These are phyloP conservation scores for Ischnus inquisitorius DNA, from an alignment of 2,888 invertebrate genomes.

Conservation along the genomic window DNA sequence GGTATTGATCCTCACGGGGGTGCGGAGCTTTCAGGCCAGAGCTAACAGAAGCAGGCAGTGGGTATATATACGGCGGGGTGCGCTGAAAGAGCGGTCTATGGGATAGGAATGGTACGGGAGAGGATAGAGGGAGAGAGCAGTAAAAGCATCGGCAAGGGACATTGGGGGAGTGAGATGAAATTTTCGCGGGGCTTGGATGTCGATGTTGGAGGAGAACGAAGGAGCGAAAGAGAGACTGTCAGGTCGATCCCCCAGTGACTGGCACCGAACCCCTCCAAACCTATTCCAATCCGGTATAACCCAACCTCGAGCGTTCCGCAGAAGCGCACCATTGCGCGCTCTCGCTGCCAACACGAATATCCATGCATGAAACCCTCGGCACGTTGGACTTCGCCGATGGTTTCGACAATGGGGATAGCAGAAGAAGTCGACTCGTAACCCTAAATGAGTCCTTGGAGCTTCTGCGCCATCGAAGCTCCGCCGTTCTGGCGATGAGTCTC, in stretches of 20 bases:
- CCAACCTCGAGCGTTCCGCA: constrained; percentile 65
- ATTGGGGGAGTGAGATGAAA: constrained; percentile 60
- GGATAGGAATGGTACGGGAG: constrained; percentile 50
- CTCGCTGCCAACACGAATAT: constrained; percentile 44
- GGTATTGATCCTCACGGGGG: constrained; percentile 83
- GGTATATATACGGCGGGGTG: constrained; percentile 52
- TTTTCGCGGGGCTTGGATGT: constrained; percentile 46
- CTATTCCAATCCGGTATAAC: constrained; percentile 67
- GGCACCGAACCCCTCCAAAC: constrained; percentile 72
- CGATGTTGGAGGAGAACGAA: constrained; percentile 40
- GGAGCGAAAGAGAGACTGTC: constrained; percentile 66
- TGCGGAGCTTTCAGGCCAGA: constrained; percentile 69
- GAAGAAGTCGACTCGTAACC: constrained; percentile 66
- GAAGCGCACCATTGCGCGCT: constrained; percentile 63
- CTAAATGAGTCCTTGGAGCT: constrained; percentile 52
- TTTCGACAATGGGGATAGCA: background rate
- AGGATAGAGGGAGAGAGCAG: constrained; percentile 58
- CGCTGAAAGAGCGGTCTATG: constrained; percentile 58
- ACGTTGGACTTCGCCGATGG: constrained; percentile 7
- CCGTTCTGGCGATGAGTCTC: background rate
- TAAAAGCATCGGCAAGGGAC: constrained; percentile 54
- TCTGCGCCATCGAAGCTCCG: background rate
- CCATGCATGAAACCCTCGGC: constrained; percentile 52
- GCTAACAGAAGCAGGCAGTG: constrained; percentile 55
- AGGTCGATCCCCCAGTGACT: constrained; percentile 76